Evolutionary conservation across 35 echinoderm and acorn worm genomes (phyloP), one percentile per base, ranked within the genome.

Genomic region (Chiridota heheva): DNA sequence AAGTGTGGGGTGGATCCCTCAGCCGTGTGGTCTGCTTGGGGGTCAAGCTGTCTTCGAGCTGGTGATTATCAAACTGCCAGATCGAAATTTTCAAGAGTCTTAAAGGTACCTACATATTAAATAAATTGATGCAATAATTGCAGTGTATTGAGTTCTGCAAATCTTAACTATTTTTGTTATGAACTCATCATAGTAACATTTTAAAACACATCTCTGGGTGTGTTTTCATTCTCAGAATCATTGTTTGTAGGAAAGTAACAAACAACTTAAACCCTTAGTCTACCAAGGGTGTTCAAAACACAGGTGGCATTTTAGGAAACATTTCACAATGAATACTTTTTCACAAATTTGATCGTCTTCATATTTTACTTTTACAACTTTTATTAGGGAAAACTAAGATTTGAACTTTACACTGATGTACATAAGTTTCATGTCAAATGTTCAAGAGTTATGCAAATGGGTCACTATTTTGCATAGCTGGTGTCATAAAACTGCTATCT

Each of bases 21-120:
- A 48, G 91, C 91, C 13, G 91, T 96, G 5, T 96, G 91, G 86
- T 75, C 91, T 36, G 87, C 91, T 7, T 96, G 91, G 91, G 91
- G 91, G 0, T 82, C 82, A 18, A 85, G 86, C 69, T 85, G 86
- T 38, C 78, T 96, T 10, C 84, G 75, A 44, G 81, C 91, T 20
- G 91, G 86, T 30, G 81, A 84, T 20, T 96, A 96, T 48, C 60
- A 96, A 62, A 70, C 55, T 73, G 91, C 91, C 37, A 90, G 87
- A 46, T 81, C 83, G 35, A 96, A 96, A 58, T 89, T 96, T 46
- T 57, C 62, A 28, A 85, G 87, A 73, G 73, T 89, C 44, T 67
- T 96, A 12, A 96, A 96, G 82, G 91, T 96, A 93, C 44, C 1
- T 36, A 47, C 2, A 51, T 39, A n/a, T 2, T 51, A 7, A 18